These are phyloP conservation scores for Myodes glareolus DNA, from an alignment of 2,113 vertebrate genomes.

Conservation along the genomic window DNA sequence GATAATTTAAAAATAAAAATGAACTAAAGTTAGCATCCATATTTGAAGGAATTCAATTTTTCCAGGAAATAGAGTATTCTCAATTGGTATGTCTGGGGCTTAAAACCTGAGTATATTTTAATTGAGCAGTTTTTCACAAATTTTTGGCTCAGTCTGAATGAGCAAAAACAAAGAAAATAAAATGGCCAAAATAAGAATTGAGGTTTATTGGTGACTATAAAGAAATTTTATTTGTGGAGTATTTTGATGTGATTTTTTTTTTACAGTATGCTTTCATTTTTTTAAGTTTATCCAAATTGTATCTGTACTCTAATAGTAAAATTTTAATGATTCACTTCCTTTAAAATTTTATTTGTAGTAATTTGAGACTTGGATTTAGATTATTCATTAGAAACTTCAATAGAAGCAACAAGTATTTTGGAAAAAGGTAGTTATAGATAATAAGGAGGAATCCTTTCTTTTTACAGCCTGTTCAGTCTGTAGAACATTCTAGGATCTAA, in stretches of 20 bases:
- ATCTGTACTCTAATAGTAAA: conserved; percentile 49
- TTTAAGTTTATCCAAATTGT: conserved; percentile 58
- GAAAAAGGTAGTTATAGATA: conserved; percentile 66
- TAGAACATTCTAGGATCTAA: conserved; percentile 76
- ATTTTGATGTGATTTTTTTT: conserved; percentile 49
- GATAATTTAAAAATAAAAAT: conserved; percentile 35
- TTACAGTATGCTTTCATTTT: conserved; percentile 16
- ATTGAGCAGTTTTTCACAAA: conserved; percentile 3
- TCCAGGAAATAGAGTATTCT: conserved; percentile 22
- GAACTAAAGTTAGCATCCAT: conserved; percentile 17
- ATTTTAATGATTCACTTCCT: conserved; percentile 21
- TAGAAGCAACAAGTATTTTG: conserved; percentile 60
- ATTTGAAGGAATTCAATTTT: conserved; percentile 41
- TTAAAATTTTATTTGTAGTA: conserved; percentile 45
- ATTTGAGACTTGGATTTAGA: conserved; percentile 59
- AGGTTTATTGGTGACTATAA: neutral
- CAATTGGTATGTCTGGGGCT: neutral
- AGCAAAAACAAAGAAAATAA: conserved; percentile 21
- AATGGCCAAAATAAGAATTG: conserved; percentile 19
- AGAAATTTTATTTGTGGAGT: conserved; percentile 5
- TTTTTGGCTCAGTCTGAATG: conserved; percentile 10
- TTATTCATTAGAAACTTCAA: conserved; percentile 64
- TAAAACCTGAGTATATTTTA: conserved; percentile 29
- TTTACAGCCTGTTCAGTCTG: conserved; percentile 71
- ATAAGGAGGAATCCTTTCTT: conserved; percentile 74